These are phyloP conservation scores for Aphyosemion australe DNA, from an alignment of 2,113 vertebrate genomes.

Conservation along the genomic window DNA sequence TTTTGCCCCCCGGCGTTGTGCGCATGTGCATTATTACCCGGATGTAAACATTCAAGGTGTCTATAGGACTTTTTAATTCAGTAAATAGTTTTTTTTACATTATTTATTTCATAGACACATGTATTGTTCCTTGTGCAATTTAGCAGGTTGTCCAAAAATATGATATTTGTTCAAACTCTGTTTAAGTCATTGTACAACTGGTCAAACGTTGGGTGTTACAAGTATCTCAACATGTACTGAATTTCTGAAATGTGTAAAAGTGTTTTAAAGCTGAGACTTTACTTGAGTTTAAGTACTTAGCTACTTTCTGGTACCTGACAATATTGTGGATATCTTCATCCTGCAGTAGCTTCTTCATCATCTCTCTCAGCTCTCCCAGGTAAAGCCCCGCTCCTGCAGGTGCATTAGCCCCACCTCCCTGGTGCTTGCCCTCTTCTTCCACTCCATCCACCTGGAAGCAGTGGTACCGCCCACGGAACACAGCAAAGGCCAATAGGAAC, in stretches of 20 bases:
- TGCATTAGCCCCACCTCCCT: background rate
- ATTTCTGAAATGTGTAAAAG: background rate
- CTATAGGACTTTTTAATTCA: no score
- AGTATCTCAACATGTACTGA: no score
- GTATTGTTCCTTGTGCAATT: no score
- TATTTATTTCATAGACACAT: no score
- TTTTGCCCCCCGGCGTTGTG: no score
- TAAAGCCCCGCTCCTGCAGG: constrained; percentile 48
- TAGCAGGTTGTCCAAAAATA: no score
- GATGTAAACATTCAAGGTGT: no score
- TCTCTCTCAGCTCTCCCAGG: constrained; percentile 69
- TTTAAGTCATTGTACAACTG: no score
- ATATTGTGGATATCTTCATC: constrained; percentile 67
- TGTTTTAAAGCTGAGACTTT: background rate
- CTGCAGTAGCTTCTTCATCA: constrained; percentile 72
- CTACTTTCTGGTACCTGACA: constrained; percentile 53
- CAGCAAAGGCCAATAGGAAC: constrained; percentile 67
- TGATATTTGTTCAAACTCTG: no score
- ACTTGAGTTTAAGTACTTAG: background rate
- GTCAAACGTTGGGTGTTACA: no score
- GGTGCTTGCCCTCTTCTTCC: constrained; percentile 15
- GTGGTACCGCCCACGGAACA: constrained; percentile 46
- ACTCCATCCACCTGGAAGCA: constrained; percentile 21
- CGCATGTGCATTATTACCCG: no score
- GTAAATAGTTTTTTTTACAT: no score